Conservation (phyloP, 2,888 invertebrate species). For the Latheticus oryzae region DNA sequence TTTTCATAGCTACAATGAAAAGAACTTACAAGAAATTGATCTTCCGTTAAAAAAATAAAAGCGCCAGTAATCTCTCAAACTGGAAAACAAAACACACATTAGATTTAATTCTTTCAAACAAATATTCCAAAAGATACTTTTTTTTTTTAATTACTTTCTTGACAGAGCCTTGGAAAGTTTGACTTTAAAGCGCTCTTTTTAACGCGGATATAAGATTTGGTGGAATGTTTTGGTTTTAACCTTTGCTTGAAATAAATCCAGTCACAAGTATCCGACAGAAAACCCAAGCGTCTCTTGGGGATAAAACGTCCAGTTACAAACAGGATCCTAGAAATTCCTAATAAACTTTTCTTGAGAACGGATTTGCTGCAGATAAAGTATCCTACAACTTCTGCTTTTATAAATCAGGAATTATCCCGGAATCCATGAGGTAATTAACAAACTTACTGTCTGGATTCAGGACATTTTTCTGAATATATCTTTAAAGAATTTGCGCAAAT, state of each 20-base stretch:
- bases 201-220: conserved; percentile 17
- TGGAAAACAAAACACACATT: conserved; percentile 1
- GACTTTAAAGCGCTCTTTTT: neutral
- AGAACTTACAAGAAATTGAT: too few relatives aligned
- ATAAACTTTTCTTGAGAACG: conserved; percentile 40
- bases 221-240: conserved; percentile 28
- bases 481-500: too few relatives aligned
- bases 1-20: too few relatives aligned
- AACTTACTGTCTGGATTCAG: too few relatives aligned
- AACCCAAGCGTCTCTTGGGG: conserved; percentile 29
- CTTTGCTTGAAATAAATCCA: conserved; percentile 28
- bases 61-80: conserved; percentile 7
- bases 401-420: conserved; percentile 28
- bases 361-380: conserved; percentile 39
- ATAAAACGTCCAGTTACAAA: conserved; percentile 39
- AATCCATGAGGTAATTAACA: conserved; percentile 9
- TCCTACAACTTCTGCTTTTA: conserved; percentile 28
- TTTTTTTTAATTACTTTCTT: too few relatives aligned
- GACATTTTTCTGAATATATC: too few relatives aligned
- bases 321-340: conserved; percentile 42
- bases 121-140: too few relatives aligned
- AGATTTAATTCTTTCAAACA: too few relatives aligned
- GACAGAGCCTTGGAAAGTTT: too few relatives aligned
- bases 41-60: too few relatives aligned
- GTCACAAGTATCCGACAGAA: conserved; percentile 22